Evolutionary conservation across 2,797 vertebrate genomes (phyloP).

Genomic region (Anomalospiza imberbis): DNA sequence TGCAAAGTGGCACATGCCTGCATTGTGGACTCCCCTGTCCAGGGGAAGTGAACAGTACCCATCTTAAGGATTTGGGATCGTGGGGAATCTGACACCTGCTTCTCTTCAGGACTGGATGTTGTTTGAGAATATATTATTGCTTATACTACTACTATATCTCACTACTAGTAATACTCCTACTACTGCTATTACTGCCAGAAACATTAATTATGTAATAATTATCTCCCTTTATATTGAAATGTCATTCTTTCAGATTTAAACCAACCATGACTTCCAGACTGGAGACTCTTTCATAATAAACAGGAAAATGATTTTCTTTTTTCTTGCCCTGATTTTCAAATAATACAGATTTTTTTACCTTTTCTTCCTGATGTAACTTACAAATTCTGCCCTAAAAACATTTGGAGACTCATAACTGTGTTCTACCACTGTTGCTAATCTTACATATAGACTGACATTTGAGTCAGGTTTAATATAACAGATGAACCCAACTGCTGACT

Average conservation of each 20-base stretch:
- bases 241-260: background rate
- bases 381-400: background rate
- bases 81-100: background rate
- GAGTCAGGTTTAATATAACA: slow-evolving; percentile 23
- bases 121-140: background rate
- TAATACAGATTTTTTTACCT: background rate
- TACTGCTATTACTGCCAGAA: background rate
- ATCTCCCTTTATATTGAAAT: background rate
- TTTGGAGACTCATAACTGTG: background rate
- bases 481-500: background rate
- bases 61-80: background rate
- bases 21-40: background rate
- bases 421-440: background rate
- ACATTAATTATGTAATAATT: background rate
- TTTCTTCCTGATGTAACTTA: background rate
- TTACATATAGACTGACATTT: slow-evolving; percentile 14
- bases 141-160: background rate
- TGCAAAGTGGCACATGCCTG: fast-evolving
- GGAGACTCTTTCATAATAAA: background rate
- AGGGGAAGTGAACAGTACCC: background rate
- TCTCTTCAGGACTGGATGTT: background rate
- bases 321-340: background rate
- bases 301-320: background rate
- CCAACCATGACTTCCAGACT: background rate
- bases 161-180: background rate